Evolutionary conservation across 1,140 invertebrate genomes (phyloP).

Genomic region (Polypedilum pembai): DNA sequence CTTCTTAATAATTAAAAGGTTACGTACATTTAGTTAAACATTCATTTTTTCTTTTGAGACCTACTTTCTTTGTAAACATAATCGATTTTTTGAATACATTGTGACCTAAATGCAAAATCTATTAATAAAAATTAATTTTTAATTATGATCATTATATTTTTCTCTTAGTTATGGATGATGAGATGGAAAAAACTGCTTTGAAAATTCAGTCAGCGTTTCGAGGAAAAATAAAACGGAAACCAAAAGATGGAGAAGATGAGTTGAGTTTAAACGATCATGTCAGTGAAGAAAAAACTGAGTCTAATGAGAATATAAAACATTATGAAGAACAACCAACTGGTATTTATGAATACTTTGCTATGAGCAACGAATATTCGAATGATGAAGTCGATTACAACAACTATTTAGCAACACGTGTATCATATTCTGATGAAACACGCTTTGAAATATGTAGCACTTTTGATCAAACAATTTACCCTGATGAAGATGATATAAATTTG

Average conservation of each 20-base stretch:
- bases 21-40: too few species aligned
- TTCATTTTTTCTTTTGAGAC: too few species aligned
- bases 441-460: neutral
- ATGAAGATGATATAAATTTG: neutral
- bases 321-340: neutral
- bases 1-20: too few species aligned
- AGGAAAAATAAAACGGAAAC: slow-evolving; percentile 38
- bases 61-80: too few species aligned
- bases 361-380: neutral
- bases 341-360: neutral
- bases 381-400: neutral
- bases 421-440: neutral
- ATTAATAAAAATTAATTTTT: too few species aligned
- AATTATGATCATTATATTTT: too few species aligned
- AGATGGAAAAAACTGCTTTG: slow-evolving; percentile 52
- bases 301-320: neutral
- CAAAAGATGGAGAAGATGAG: neutral
- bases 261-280: neutral
- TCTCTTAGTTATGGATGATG: neutral
- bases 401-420: neutral
- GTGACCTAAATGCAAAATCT: too few species aligned
- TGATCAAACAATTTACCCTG: neutral
- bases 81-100: too few species aligned
- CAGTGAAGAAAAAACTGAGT: neutral
- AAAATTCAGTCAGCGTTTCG: slow-evolving; percentile 64